A percentile compares a stretch with the other conserved stretches of the same genome.
phyloP scores from a whole-genome alignment of 2,888 invertebrate genomes.

The Meiosimyza platycephala region DNA sequence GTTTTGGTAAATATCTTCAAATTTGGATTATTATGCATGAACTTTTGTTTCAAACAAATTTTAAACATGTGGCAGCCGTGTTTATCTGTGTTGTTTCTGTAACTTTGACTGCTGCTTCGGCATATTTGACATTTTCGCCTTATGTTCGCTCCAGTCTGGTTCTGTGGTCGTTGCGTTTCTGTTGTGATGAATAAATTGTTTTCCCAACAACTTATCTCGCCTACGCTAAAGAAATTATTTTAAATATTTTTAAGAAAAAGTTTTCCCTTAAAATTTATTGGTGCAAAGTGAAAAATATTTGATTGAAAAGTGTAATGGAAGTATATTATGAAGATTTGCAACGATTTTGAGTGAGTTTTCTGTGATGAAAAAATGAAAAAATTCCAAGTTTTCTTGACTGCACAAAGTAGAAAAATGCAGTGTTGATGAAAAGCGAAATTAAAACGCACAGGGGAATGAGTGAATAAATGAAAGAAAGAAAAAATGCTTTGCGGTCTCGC shows the following conservation, averaged over 20 bases:
- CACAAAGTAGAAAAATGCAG: neutral
- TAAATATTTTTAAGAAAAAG: slow-evolving; percentile 11
- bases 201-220: slow-evolving; percentile 16
- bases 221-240: slow-evolving; percentile 19
- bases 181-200: slow-evolving; percentile 20
- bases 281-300: slow-evolving; percentile 11
- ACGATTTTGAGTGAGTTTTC: slow-evolving; percentile 21
- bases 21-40: too few species aligned
- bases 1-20: too few species aligned
- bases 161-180: slow-evolving; percentile 40
- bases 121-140: slow-evolving; percentile 26
- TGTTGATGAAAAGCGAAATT: neutral
- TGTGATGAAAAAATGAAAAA: slow-evolving; percentile 16
- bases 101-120: slow-evolving; percentile 24
- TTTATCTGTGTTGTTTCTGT: neutral
- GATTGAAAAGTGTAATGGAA: neutral
- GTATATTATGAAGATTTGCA: neutral
- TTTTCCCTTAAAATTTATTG: slow-evolving; percentile 1
- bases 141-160: slow-evolving; percentile 35
- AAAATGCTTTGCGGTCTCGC: slow-evolving; percentile 30
- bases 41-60: too few species aligned
- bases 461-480: slow-evolving; percentile 12
- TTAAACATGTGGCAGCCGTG: too few species aligned
- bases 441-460: neutral
- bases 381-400: neutral